These are phyloP conservation scores for Coleophora deauratella DNA, from an alignment of 2,888 invertebrate species.

Conservation along the genomic window DNA sequence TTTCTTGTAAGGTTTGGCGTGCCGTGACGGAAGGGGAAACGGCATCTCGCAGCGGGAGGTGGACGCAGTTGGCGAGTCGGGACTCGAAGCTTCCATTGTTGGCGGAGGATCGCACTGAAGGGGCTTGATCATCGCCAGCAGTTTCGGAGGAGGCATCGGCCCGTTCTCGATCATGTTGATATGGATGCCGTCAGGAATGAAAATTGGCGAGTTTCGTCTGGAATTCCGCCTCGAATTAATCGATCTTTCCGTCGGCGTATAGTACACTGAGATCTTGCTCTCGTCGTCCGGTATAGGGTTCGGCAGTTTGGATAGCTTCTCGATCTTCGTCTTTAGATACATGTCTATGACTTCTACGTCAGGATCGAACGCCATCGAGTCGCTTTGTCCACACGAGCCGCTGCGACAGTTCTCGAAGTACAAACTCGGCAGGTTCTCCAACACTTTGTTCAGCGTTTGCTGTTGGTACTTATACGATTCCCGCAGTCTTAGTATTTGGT, in stretches of 20 bases:
- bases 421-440: conserved; percentile 92
- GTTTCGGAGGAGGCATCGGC: conserved; percentile 32
- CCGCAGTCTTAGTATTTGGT: conserved; percentile 89
- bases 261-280: conserved; percentile 84
- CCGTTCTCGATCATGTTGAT: conserved; percentile 77
- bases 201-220: conserved; percentile 52
- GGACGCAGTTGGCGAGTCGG: conserved; percentile 29
- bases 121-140: conserved; percentile 52
- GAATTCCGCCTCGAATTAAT: conserved; percentile 53
- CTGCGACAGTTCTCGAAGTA: conserved; percentile 96
- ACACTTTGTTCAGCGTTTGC: conserved; percentile 92
- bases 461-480: conserved; percentile 98
- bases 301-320: conserved; percentile 72
- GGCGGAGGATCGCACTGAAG: conserved; percentile 36
- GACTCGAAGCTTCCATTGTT: conserved; percentile 21
- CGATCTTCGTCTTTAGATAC: conserved; percentile 80
- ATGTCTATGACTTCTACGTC: conserved; percentile 78
- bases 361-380: conserved; percentile 81
- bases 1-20: conserved; percentile 16
- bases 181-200: conserved; percentile 75
- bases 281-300: conserved; percentile 74
- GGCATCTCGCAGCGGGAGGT: conserved; percentile 27
- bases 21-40: conserved; percentile 4
- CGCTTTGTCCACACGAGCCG: conserved; percentile 84
- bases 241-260: conserved; percentile 85